These are phyloP conservation scores for Paragorgia papillata DNA, from an alignment of 92 coral and sea anemone species.

Conservation along the genomic window DNA sequence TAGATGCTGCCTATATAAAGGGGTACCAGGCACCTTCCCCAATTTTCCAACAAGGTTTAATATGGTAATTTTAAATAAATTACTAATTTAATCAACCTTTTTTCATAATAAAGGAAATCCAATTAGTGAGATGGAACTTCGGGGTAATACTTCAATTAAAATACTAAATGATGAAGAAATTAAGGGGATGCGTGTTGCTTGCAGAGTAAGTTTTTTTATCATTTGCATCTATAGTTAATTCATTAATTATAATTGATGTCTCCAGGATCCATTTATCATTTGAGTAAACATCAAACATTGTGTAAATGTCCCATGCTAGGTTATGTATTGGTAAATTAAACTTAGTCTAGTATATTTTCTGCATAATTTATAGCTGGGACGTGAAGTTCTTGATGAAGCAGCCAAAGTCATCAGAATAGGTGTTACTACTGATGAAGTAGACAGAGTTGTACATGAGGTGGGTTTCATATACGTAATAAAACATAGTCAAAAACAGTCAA, in stretches of 20 bases:
- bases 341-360: too few species aligned
- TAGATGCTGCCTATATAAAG: too few species aligned
- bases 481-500: not conserved
- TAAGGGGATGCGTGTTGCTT: constrained; percentile 80
- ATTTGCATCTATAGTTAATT: too few species aligned
- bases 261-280: too few species aligned
- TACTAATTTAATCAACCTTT: not conserved
- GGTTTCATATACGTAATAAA: not conserved
- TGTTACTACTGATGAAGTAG: constrained; percentile 90
- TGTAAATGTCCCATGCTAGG: too few species aligned
- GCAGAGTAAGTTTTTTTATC: constrained; percentile 57
- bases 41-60: too few species aligned
- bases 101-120: constrained; percentile 70
- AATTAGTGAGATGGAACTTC: constrained; percentile 78
- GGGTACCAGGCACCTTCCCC: too few species aligned
- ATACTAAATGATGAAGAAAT: constrained; percentile 76
- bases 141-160: constrained; percentile 86
- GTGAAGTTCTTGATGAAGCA: constrained; percentile 90
- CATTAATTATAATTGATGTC: too few species aligned
- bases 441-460: constrained; percentile 97
- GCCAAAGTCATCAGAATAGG: constrained; percentile 87
- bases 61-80: too few species aligned
- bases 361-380: constrained; percentile 67
- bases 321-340: too few species aligned
- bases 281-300: too few species aligned